A percentile compares a stretch with the other conserved stretches of the same genome.
Evolutionary conservation across 2,888 invertebrate genomes (phyloP).

Genomic region (Nomada goodeniana): DNA sequence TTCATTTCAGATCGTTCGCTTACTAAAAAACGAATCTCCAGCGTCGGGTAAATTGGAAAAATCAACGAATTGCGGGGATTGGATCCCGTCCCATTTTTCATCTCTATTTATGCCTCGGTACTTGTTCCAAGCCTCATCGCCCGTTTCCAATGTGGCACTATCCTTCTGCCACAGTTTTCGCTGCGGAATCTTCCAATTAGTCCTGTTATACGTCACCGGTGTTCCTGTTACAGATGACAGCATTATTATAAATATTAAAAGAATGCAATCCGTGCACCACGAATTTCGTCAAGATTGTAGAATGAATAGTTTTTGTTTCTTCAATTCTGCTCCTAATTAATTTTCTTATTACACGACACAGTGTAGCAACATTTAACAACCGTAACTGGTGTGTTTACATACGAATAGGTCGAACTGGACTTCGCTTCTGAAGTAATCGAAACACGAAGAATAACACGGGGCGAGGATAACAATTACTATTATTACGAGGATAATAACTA

Average conservation of each 20-base stretch:
- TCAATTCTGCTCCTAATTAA: not conserved
- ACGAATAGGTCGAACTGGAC: constrained; percentile 6
- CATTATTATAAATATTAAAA: not conserved
- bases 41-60: constrained; percentile 4
- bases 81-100: constrained; percentile 12
- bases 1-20: not conserved
- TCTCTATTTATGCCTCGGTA: not conserved
- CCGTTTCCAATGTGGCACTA: not conserved
- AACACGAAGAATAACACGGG: not conserved
- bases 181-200: not conserved
- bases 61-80: constrained; percentile 44
- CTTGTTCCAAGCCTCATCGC: not conserved
- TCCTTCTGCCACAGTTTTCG: not conserved
- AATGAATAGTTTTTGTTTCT: not conserved
- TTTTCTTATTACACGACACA: no score
- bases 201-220: not conserved
- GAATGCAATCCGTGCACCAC: no score
- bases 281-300: not conserved
- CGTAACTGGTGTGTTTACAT: constrained; percentile 19
- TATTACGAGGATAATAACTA: not conserved
- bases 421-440: not conserved
- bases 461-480: constrained; percentile 4
- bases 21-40: constrained; percentile 43
- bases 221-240: not conserved
- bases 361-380: constrained; percentile 2